Evolutionary conservation across 2,113 vertebrate species (phyloP).

Genomic region (Sceloporus undulatus): DNA sequence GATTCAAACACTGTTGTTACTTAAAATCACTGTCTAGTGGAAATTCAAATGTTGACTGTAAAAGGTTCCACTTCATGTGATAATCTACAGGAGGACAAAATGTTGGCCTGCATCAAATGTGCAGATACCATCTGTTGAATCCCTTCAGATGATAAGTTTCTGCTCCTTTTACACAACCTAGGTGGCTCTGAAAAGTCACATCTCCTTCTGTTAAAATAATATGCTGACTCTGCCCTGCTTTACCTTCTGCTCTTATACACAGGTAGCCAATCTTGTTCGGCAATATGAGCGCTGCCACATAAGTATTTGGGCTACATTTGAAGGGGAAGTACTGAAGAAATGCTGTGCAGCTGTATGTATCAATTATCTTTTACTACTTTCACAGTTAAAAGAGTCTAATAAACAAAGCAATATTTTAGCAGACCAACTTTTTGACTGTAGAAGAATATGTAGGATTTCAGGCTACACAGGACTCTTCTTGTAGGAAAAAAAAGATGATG

Average conservation of each 20-base stretch:
- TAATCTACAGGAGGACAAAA: background rate
- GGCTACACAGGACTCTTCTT: background rate
- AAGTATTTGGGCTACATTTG: slow-evolving; percentile 84
- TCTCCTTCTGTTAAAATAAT: background rate
- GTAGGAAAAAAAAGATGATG: background rate
- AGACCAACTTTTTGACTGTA: background rate
- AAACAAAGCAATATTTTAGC: background rate
- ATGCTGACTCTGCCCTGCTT: background rate
- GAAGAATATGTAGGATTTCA: background rate
- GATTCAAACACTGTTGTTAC: background rate
- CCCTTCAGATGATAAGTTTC: background rate
- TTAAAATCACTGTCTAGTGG: background rate
- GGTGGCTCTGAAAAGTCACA: background rate
- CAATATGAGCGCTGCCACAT: slow-evolving; percentile 78
- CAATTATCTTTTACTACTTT: background rate
- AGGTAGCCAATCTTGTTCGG: slow-evolving; percentile 83
- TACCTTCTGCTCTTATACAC: background rate
- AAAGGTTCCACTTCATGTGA: background rate
- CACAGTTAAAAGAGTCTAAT: background rate
- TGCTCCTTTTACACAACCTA: background rate
- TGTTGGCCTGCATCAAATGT: background rate
- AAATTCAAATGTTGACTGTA: background rate
- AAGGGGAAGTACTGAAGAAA: slow-evolving; percentile 76
- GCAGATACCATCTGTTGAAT: background rate
- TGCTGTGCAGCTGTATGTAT: slow-evolving; percentile 78